Evolutionary conservation across 64 coral and sea anemone species (phyloP), one percentile per base, ranked within the genome.

Genomic region (Montipora foliosa): DNA sequence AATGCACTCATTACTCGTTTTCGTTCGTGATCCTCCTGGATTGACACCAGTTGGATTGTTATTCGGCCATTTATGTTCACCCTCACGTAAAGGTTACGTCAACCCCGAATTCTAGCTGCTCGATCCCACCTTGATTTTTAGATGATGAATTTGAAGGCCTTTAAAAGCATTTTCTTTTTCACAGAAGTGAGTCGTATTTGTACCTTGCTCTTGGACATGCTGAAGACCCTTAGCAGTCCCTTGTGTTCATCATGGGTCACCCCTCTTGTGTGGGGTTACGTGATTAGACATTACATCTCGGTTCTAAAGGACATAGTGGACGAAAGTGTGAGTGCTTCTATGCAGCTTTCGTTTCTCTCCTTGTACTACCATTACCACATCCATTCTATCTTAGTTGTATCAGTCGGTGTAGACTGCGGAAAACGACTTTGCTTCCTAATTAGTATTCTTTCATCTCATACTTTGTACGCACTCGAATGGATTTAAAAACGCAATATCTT

Each of bases 221-320:
- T 85, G 15, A 37, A 71, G 49, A 15, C 45, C 19, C 46, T 85
- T 85, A 5, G 11, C 8, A 79, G 75, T 59, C 47, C 75, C 19
- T 50, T 57, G 44, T 61, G 80, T 76, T 64, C 25, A 25, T 44
- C 78, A 47, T 92, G 79, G 79, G 83, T 62, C 75, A 82, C 61
- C 90, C 79, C 67, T 6, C 45, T 46, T 57, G 49, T 88, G 52
- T 71, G 84, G 62, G 5, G 47, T 13, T 79, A 93, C n/a, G 64
- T 93, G 10, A 93, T 88, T 13, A 93, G 69, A 60, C 92, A 87
- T 75, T 93, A 93, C 64, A 78, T 88, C 73, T 55, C 74, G 0
- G 77, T 75, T 11, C 10, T 93, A 9, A 93, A 93, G 47, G 74
- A 80, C 12, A 67, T 88, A 6, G 64, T 50, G 20, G 67, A 87